These are phyloP conservation scores for Gryllus longicercus DNA, from an alignment of 2,888 invertebrate genomes.

Conservation along the genomic window DNA sequence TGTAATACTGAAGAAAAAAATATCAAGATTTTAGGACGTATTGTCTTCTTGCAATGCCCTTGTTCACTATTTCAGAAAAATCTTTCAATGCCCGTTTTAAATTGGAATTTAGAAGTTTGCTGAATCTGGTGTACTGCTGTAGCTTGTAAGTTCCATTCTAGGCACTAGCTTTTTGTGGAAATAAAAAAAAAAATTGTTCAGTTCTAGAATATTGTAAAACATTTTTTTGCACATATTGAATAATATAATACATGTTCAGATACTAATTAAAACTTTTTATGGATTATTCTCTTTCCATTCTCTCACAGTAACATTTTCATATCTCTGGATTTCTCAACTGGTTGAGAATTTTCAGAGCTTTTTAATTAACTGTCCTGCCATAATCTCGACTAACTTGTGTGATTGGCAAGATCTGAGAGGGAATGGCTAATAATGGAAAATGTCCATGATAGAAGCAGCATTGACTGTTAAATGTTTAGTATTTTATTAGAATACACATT, in stretches of 20 bases:
- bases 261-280: neutral
- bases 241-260: neutral
- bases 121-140: no score
- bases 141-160: no score
- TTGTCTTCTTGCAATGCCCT: no score
- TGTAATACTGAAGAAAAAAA: no score
- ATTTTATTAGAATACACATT: neutral
- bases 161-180: no score
- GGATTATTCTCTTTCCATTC: slow-evolving; percentile 25
- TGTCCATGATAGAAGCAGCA: neutral
- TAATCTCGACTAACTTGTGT: slow-evolving; percentile 1
- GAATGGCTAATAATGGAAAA: slow-evolving; percentile 1
- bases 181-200: no score
- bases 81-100: no score
- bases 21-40: no score
- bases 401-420: slow-evolving; percentile 10
- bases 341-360: slow-evolving; percentile 37
- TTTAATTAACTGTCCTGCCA: slow-evolving; percentile 5
- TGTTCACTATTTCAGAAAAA: no score
- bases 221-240: no score
- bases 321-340: slow-evolving; percentile 37
- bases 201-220: no score
- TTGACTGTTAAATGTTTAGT: neutral
- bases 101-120: no score
- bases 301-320: slow-evolving; percentile 22